Evolutionary conservation across 2,888 invertebrate genomes (phyloP).

Genomic region (Notocelia uddmanniana): DNA sequence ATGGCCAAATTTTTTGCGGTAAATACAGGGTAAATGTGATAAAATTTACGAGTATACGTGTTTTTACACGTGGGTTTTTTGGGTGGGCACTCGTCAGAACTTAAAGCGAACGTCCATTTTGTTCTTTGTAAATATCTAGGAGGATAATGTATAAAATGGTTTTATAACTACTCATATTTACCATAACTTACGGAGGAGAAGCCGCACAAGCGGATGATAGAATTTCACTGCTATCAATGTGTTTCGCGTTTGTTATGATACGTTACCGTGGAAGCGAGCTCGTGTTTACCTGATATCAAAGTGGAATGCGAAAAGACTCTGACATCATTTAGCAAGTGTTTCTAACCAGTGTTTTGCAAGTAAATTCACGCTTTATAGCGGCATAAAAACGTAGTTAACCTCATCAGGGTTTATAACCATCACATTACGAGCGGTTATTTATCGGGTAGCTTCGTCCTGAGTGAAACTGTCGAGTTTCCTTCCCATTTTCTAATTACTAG

Average conservation of each 20-base stretch:
- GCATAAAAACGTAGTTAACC: not conserved
- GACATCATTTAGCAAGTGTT: not conserved
- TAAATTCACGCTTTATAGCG: not conserved
- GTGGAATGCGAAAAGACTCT: not conserved
- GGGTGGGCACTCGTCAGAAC: too few species aligned
- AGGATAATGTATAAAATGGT: too few species aligned
- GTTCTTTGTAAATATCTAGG: too few species aligned
- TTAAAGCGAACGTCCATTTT: too few species aligned
- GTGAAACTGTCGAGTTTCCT: constrained; percentile 23
- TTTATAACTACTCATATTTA: too few species aligned
- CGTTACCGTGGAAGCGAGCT: not conserved
- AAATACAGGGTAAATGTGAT: too few species aligned
- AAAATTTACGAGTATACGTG: too few species aligned
- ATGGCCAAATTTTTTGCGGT: too few species aligned
- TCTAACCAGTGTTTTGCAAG: not conserved
- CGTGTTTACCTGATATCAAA: not conserved
- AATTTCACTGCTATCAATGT: not conserved
- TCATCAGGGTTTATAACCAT: not conserved
- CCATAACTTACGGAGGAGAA: too few species aligned
- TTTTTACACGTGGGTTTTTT: too few species aligned
- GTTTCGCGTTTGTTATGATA: not conserved
- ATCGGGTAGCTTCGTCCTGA: constrained; percentile 16
- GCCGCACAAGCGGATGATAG: too few species aligned
- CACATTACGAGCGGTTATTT: not conserved
- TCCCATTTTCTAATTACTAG: constrained; percentile 36